A percentile compares a stretch with the other conserved stretches of the same genome.
These are phyloP conservation scores for Polydrusus pterygomalis DNA, from an alignment of 2,888 invertebrate genomes.

Conservation along the genomic window DNA sequence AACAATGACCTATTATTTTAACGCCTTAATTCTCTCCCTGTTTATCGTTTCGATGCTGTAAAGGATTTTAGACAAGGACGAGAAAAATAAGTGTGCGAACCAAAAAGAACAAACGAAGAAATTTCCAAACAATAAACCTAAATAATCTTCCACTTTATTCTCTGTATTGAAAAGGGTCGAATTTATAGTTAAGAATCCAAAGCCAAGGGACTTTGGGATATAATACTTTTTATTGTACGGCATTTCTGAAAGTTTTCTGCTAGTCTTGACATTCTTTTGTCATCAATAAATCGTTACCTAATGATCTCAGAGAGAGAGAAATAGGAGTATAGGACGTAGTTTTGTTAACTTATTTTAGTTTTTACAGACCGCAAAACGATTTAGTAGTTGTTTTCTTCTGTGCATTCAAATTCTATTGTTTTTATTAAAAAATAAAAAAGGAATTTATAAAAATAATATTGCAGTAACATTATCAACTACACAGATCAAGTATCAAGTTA, in stretches of 20 bases:
- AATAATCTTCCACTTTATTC: slow-evolving; percentile 41
- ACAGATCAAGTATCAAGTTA: too few species aligned
- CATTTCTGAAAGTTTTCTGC: slow-evolving; percentile 36
- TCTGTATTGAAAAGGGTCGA: slow-evolving; percentile 43
- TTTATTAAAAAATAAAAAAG: too few species aligned
- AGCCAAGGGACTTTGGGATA: slow-evolving; percentile 21
- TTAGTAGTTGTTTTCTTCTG: background rate
- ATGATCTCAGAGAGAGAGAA: slow-evolving; percentile 26
- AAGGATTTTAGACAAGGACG: slow-evolving; percentile 1
- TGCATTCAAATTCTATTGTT: too few species aligned
- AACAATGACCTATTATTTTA: too few species aligned
- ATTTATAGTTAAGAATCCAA: slow-evolving; percentile 41
- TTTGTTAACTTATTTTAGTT: slow-evolving; percentile 11
- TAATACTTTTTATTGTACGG: slow-evolving; percentile 43
- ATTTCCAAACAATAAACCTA: slow-evolving; percentile 40
- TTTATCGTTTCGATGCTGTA: background rate
- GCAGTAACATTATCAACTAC: too few species aligned
- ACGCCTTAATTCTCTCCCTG: background rate
- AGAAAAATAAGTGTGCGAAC: slow-evolving; percentile 13
- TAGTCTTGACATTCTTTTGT: slow-evolving; percentile 41
- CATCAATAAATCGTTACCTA: slow-evolving; percentile 41
- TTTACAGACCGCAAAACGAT: background rate
- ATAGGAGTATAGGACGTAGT: slow-evolving; percentile 17
- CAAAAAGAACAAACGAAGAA: slow-evolving; percentile 28
- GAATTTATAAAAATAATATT: too few species aligned